Base-by-base conservation (phyloP, 64 coral and sea anemone genomes). In the Porites lutea region DNA sequence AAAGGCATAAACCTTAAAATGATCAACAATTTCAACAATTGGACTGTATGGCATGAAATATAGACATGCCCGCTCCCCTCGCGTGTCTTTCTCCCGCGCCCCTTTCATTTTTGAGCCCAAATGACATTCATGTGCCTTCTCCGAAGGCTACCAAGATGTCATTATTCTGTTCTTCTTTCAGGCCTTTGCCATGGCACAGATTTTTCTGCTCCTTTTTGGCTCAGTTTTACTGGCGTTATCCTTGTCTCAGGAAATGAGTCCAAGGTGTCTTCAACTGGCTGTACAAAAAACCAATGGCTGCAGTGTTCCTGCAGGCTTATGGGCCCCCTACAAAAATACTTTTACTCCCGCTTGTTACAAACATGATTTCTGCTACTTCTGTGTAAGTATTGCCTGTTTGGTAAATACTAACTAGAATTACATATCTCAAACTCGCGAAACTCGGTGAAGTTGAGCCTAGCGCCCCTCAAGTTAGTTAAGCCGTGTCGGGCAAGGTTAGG, bases 261-360 rank as follows among this genome's bases (percentile, higher is more conserved):
- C 75, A 27, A 2, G 3, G 75, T 77, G 46, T 6, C 7, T 7
- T 16, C 8, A 23, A 5, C 79, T 83, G 71, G 3, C 4, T 0
- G 71, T 83, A 22, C 54, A 57, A 12, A 21, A 59, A 2, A 59
- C 71, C 4, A 80, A 88, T 64, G 92, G 92, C 0, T 93, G 92
- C 65, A 93, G 92, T 75, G 77, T 93, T 19, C 92, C 92, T 16
- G 63, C 74, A 7, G 62, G 82, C 19, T 55, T 88, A 20, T 76
- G 75, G 6, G 79, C 82, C 37, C 63, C 82, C 13, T 93, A 93
- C 85, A 88, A 93, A 59, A 82, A 44, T 16, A 93, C 46, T 37
- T 88, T 93, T 43, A 93, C 92, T 66, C 92, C 51, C 18, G 86
- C 92, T 44, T 93, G 78, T 77, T 82, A 82, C 63, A 93, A 93